A percentile compares a stretch with the other conserved stretches of the same genome.
Conservation (phyloP, 2,888 invertebrate species). For the Drosophila cognata region DNA sequence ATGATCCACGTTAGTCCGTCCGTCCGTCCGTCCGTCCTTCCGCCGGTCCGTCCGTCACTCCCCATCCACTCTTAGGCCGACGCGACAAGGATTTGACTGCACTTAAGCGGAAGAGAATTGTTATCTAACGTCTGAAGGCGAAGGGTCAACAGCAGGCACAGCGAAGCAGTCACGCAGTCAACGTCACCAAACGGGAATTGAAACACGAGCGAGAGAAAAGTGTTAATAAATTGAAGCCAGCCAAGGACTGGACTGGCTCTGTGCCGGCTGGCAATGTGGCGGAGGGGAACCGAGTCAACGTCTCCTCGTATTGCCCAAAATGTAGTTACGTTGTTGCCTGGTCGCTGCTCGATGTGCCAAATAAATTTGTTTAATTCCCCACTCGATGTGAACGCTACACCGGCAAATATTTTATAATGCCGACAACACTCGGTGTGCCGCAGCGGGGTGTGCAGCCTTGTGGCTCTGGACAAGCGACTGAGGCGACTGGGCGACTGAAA, state of each 20-base stretch:
- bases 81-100: slow-evolving; percentile 48
- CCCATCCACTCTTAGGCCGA: background rate
- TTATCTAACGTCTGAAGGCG: slow-evolving; percentile 78
- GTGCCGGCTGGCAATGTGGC: background rate
- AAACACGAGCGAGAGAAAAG: slow-evolving; percentile 67
- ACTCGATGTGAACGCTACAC: slow-evolving; percentile 56
- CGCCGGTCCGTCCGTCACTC: background rate
- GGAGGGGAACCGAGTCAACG: slow-evolving; percentile 1
- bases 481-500: slow-evolving; percentile 44
- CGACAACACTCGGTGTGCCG: slow-evolving; percentile 39
- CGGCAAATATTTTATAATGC: slow-evolving; percentile 75
- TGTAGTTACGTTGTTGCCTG: slow-evolving; percentile 46
- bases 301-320: slow-evolving; percentile 41
- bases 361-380: slow-evolving; percentile 80
- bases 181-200: slow-evolving; percentile 42
- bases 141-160: slow-evolving; percentile 67
- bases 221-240: slow-evolving; percentile 72
- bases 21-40: too few species aligned
- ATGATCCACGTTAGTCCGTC: slow-evolving; percentile 27
- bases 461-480: slow-evolving; percentile 20
- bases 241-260: slow-evolving; percentile 14
- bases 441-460: slow-evolving; percentile 47
- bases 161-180: slow-evolving; percentile 71
- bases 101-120: slow-evolving; percentile 63
- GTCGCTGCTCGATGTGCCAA: slow-evolving; percentile 67